phyloP scores from a whole-genome alignment of 2,888 invertebrate species.

The Geotrupes spiniger region DNA sequence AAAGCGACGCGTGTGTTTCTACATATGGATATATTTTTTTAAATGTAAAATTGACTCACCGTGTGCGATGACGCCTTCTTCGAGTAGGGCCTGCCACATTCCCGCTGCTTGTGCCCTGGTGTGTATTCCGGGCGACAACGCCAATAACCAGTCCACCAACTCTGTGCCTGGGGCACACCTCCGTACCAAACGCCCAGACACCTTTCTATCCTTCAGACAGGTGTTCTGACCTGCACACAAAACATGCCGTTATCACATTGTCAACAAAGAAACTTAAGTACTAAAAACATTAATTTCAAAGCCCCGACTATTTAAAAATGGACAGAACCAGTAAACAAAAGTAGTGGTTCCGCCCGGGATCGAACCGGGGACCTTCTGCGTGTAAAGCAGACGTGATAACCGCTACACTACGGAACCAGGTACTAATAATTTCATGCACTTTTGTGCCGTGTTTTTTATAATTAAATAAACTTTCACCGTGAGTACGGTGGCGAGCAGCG shows the following conservation, averaged over 20 bases:
- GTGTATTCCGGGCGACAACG: conserved; percentile 61
- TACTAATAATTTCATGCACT: too few relatives aligned
- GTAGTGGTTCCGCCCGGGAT: conserved; percentile 50
- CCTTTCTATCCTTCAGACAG: conserved; percentile 52
- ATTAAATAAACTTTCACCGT: too few relatives aligned
- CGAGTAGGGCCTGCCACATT: conserved; percentile 81
- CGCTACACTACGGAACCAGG: conserved; percentile 49
- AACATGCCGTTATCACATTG: background rate
- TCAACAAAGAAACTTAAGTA: too few relatives aligned
- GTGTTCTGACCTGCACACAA: conserved; percentile 52
- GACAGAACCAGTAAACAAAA: too few relatives aligned
- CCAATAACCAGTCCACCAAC: conserved; percentile 76
- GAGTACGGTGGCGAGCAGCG: too few relatives aligned
- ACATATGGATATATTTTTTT: background rate
- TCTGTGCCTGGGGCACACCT: conserved; percentile 76
- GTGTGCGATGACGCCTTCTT: conserved; percentile 74
- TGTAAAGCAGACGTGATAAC: conserved; percentile 53
- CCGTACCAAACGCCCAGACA: conserved; percentile 61
- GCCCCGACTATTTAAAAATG: too few relatives aligned
- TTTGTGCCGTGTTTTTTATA: too few relatives aligned
- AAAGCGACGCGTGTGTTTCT: too few relatives aligned
- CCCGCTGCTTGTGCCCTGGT: conserved; percentile 69
- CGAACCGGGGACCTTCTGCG: conserved; percentile 53
- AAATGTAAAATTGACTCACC: conserved; percentile 51
- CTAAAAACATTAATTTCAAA: too few relatives aligned